A percentile compares a stretch with the other conserved stretches of the same genome.
Conservation (phyloP, 2,888 invertebrate genomes). For the Napeogenes inachia region DNA sequence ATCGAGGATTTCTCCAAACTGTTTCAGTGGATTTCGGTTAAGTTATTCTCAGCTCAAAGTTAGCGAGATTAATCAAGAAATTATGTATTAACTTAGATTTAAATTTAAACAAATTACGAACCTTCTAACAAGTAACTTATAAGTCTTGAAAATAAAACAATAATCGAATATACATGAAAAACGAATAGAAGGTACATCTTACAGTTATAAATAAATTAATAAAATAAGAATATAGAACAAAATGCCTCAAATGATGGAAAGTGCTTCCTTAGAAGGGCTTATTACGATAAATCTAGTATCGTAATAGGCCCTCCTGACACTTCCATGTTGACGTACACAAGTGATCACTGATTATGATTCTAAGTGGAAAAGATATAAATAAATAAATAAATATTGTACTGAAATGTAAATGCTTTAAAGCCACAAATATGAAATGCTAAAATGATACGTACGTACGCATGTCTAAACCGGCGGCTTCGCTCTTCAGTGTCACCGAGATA, state of each 20-base stretch:
- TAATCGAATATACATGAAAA: too few relatives aligned
- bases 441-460: conserved; percentile 3
- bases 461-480: conserved; percentile 1
- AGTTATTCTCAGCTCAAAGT: neutral
- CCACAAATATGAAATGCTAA: conserved; percentile 4
- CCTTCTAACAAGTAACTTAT: neutral
- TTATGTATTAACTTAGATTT: neutral
- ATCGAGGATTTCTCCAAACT: neutral
- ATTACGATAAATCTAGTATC: too few relatives aligned
- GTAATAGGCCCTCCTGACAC: too few relatives aligned
- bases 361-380: too few relatives aligned
- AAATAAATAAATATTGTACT: neutral
- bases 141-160: neutral
- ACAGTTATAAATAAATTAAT: neutral
- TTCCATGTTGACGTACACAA: too few relatives aligned
- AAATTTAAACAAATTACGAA: conserved; percentile 1
- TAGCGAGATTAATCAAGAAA: neutral
- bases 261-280: too few relatives aligned
- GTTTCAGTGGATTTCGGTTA: neutral
- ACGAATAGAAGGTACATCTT: neutral
- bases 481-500: neutral
- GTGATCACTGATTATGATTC: too few relatives aligned
- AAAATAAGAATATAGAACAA: neutral
- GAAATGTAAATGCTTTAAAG: neutral
- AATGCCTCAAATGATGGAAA: neutral